Base-by-base conservation (phyloP, 2,888 invertebrate species). In the Octonoba sinensis region DNA sequence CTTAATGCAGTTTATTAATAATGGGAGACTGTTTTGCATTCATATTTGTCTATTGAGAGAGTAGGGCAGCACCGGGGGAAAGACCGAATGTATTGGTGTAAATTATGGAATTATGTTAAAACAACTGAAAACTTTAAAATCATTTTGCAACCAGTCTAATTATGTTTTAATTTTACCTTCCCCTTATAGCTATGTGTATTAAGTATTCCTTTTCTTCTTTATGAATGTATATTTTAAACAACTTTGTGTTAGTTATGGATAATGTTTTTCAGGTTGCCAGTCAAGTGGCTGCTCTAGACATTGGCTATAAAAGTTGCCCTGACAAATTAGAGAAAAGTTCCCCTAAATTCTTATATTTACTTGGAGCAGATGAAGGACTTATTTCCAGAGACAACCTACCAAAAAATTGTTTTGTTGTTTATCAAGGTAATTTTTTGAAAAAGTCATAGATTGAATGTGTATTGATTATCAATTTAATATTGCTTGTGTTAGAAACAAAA, bases 291-390 rank as follows among this genome's bases (percentile, higher is more conserved):
- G 99, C 99, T 3, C 90, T 98, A 76, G 99, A 99, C 90, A 89
- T 99, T 84, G 99, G 99, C 72, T 99, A 97, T 90, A 92, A 92
- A 86, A 92, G 96, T 0, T 94, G 95, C 8, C 65, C 77, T 1
- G 73, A 79, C 1, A 91, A 90, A 49, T 90, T 92, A 60, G 88
- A 92, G 67, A 91, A 93, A 84, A 89, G 90, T 4, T 88, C 87
- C 57, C 95, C 96, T 0, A 92, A 93, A 87, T 93, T 99, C 36
- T 90, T 99, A 46, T 96, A 93, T 89, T 90, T 99, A 83, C 90
- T 99, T 83, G 99, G 98, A 2, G 97, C 99, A n/a, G 99, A 99
- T 89, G 93, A 94, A 86, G 93, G 93, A 1, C 91, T 93, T 15
- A 91, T 99, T 84, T 91, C 92, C 0, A 91, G 93, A 82, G 92